Conservation (phyloP, 2,113 vertebrate species). For the Salvelinus namaycush region DNA sequence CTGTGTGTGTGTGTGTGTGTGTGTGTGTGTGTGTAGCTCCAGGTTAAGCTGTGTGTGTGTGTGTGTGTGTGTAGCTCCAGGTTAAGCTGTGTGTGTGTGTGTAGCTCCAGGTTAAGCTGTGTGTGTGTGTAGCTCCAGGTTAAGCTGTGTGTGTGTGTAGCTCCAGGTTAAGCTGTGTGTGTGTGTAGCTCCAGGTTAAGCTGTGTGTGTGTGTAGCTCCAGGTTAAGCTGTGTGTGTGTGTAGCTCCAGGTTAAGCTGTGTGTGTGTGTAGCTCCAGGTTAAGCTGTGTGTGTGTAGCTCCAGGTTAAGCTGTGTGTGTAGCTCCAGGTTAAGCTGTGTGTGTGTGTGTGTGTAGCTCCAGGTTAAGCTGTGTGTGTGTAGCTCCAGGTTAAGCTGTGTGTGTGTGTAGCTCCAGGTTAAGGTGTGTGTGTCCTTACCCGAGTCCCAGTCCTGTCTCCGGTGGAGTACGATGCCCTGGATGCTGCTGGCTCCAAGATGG, state of each 20-base stretch:
- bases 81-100: too few relatives aligned
- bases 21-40: too few relatives aligned
- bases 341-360: too few relatives aligned
- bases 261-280: conserved; percentile 1
- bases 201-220: conserved; percentile 7
- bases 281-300: not conserved
- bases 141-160: not conserved
- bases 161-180: not conserved
- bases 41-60: too few relatives aligned
- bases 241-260: not conserved
- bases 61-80: too few relatives aligned
- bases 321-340: too few relatives aligned
- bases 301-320: too few relatives aligned
- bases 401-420: too few relatives aligned
- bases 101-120: too few relatives aligned
- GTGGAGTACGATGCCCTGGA: conserved; percentile 78
- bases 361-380: too few relatives aligned
- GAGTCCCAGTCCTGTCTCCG: conserved; percentile 78
- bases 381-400: too few relatives aligned
- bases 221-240: not conserved
- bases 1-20: conserved; percentile 4
- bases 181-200: not conserved
- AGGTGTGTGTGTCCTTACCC: conserved; percentile 64
- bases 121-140: not conserved
- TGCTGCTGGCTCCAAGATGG: conserved; percentile 74